Base-by-base conservation (phyloP, 2,888 invertebrate genomes). In the Erannis defoliaria region DNA sequence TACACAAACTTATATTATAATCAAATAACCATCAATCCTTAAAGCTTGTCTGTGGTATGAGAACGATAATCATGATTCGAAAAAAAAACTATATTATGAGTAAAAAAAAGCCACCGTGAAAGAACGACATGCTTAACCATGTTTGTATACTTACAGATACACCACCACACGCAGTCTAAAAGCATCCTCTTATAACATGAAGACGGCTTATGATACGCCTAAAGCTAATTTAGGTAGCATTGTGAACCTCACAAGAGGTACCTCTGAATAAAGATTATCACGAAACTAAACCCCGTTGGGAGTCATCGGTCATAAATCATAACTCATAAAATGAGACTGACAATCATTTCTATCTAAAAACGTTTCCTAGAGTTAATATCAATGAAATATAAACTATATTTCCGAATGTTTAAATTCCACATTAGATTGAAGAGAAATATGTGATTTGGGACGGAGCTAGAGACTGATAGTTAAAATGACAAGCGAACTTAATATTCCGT, bases 211-310 rank as follows among this genome's bases (percentile, higher is more conserved):
- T 80, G 83, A 84, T 86, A 86, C 83, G 82, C 82, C 87, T 84
- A 79, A 84, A 89, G 89, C 92, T 93, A 93, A 93, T 93, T 93
- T 93, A 92, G 85, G 93, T 93, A 92, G 93, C 93, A 93, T 93
- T 93, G 93, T 93, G 83, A 83, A 84, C 81, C 84, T 82, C 86
- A 89, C 86, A 89, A 88, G 89, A 88, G 85, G 84, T 77, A 82
- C 81, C 84, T 81, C 81, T 90, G 89, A 92, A 90, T 91, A 85
- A 91, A 91, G 90, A 92, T 93, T 93, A 93, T 89, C 91, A 89
- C 75, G 82, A 81, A 80, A 78, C 81, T 78, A 86, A 83, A 91
- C 86, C 89, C 92, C 90, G 91, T 92, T 91, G 92, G 93, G 90
- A 93, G 91, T 90, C 92, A 89, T 86, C 82, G 88, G 84, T 92